Base-by-base conservation (phyloP, 2,888 invertebrate species). In the Pegoplata infirma region DNA sequence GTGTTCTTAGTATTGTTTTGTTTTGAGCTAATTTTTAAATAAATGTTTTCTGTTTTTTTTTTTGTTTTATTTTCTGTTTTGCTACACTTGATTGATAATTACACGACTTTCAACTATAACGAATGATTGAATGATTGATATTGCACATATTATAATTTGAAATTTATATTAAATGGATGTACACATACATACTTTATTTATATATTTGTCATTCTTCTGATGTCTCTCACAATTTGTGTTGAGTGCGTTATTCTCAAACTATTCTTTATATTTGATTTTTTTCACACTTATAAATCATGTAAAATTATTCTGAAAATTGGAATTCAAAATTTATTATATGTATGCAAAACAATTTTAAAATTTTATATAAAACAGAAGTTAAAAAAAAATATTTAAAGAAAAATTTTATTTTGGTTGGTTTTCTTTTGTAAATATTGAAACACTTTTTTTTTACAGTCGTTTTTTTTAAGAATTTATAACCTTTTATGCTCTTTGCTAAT, bases 61-160 rank as follows among this genome's bases (percentile, higher is more conserved):
- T 76, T 74, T 69, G 72, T 63, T 80, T 82, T 74, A 55, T 68
- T 73, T 82, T 81, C 71, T 80, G 72, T 67, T 80, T 75, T 80
- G 73, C 81, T 78, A 76, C 78, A 80, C 47, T 8, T 46, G 61
- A 47, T 28, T 40, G 49, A 21, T 10, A 47, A 25, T 46, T 46
- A 46, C 28, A 49, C 32, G 28, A 32, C 47, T 14, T 40, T n/a
- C 46, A 28, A 44, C 59, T 58, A 32, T 32, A 7, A 32, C 32
- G 32, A 32, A 32, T 32, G 32, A 32, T 32, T 32, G 32, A 32
- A 32, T n/a, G n/a, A n/a, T n/a, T n/a, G n/a, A 10, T 32, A 32
- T 32, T 40, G 36, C 36, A 40, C 36, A 40, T n/a, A n/a, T 40
- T 40, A 53, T 67, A 59, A 75, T 67, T 75, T 79, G 53, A 36